A percentile compares a stretch with the other conserved stretches of the same genome.
Conservation (phyloP, 2,888 invertebrate genomes). For the Zygogramma bicolorata region DNA sequence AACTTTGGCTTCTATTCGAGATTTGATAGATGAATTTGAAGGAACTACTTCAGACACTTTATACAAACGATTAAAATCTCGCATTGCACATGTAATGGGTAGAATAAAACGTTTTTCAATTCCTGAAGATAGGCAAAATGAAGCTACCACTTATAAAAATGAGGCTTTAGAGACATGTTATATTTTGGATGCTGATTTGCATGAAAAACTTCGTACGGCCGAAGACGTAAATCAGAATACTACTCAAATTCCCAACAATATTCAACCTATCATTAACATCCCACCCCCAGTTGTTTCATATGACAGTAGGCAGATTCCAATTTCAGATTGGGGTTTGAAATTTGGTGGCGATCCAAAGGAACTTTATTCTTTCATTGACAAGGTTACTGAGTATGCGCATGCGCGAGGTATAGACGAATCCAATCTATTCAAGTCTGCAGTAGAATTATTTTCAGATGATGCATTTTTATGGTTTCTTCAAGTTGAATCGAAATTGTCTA, state of each 20-base stretch:
- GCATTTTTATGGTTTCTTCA: conserved; percentile 1
- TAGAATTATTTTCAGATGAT: conserved; percentile 7
- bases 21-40: no score
- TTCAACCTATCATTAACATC: not conserved
- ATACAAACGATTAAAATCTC: no score
- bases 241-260: not conserved
- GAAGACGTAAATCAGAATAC: no score
- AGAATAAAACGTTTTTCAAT: no score
- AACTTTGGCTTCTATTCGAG: no score
- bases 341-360: not conserved
- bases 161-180: not conserved
- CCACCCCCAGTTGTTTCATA: not conserved
- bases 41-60: no score
- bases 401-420: not conserved
- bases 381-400: not conserved
- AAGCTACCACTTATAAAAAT: not conserved
- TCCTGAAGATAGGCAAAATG: no score
- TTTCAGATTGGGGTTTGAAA: not conserved
- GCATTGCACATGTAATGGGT: no score
- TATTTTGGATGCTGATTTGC: not conserved
- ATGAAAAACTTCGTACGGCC: not conserved
- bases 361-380: not conserved
- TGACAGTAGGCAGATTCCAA: not conserved
- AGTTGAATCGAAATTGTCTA: not conserved
- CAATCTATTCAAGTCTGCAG: not conserved